Evolutionary conservation across 2,888 invertebrate species (phyloP).

Genomic region (Zhuqinia jingwanae): DNA sequence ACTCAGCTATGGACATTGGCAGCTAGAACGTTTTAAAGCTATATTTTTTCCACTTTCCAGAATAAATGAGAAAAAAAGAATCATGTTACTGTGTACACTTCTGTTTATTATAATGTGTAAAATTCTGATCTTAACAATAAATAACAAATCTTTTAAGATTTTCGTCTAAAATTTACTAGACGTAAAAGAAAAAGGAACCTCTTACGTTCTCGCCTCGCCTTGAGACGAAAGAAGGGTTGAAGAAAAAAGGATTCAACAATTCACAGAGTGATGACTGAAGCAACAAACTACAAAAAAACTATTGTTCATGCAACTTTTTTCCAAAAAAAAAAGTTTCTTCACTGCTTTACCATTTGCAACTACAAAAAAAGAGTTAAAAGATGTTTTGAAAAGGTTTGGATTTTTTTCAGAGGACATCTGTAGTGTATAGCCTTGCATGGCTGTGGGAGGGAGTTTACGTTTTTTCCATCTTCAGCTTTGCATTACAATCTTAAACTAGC

Average conservation of each 20-base stretch:
- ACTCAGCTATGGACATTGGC: too few species aligned
- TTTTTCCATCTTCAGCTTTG: neutral
- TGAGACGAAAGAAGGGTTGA: constrained; percentile 66
- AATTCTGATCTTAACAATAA: too few species aligned
- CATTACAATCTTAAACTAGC: neutral
- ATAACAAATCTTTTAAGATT: constrained; percentile 38
- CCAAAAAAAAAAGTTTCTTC: neutral
- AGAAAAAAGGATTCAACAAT: constrained; percentile 26
- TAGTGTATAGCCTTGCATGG: neutral
- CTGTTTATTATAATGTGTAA: too few species aligned
- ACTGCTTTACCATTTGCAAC: constrained; percentile 5
- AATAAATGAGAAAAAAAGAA: constrained; percentile 29
- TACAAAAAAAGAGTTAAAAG: constrained; percentile 20
- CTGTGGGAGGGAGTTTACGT: neutral
- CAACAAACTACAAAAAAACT: constrained; percentile 13
- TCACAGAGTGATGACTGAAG: neutral
- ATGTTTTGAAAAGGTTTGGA: constrained; percentile 5
- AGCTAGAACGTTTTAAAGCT: constrained; percentile 22
- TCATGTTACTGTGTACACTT: too few species aligned
- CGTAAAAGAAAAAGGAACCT: neutral
- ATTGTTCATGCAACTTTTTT: constrained; percentile 29
- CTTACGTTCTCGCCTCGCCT: constrained; percentile 8
- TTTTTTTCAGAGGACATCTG: constrained; percentile 20
- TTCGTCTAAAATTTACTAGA: constrained; percentile 11
- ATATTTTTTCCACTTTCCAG: constrained; percentile 29